A percentile compares a stretch with the other conserved stretches of the same genome.
Conservation (phyloP, 2,113 vertebrate genomes). For the Apus apus region DNA sequence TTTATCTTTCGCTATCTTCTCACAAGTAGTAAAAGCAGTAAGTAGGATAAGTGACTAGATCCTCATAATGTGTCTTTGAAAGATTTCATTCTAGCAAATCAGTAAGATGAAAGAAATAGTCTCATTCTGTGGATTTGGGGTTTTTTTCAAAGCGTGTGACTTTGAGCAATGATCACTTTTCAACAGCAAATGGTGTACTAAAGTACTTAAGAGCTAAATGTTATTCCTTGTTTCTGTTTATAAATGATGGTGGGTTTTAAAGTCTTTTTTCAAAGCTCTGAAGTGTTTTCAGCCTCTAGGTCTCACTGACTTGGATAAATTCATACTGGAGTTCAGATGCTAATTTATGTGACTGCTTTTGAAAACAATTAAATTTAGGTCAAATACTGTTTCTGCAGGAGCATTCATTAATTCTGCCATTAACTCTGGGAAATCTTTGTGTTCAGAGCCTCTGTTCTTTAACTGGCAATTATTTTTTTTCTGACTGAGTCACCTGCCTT, state of each 20-base stretch:
- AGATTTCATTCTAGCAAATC: background rate
- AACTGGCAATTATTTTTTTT: conserved; percentile 47
- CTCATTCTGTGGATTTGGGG: background rate
- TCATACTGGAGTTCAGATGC: conserved; percentile 24
- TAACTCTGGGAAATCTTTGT: conserved; percentile 19
- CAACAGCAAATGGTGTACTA: background rate
- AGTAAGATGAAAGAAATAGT: background rate
- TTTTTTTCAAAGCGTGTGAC: background rate
- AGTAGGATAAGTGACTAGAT: background rate
- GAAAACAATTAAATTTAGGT: conserved; percentile 53
- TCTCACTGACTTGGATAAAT: conserved; percentile 36
- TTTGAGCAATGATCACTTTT: background rate
- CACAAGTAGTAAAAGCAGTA: background rate
- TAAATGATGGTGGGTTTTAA: background rate
- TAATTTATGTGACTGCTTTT: conserved; percentile 43
- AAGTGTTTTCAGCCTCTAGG: conserved; percentile 22
- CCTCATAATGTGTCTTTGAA: background rate
- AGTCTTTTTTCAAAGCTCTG: background rate
- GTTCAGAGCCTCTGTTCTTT: conserved; percentile 51
- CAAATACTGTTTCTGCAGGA: conserved; percentile 22
- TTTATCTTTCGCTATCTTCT: background rate
- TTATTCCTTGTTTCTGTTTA: background rate
- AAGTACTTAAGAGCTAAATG: background rate
- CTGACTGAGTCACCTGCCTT: conserved; percentile 22
- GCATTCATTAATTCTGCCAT: conserved; percentile 24